Evolutionary conservation across 2,113 vertebrate genomes (phyloP).

Genomic region (Herpailurus yagouaroundi): DNA sequence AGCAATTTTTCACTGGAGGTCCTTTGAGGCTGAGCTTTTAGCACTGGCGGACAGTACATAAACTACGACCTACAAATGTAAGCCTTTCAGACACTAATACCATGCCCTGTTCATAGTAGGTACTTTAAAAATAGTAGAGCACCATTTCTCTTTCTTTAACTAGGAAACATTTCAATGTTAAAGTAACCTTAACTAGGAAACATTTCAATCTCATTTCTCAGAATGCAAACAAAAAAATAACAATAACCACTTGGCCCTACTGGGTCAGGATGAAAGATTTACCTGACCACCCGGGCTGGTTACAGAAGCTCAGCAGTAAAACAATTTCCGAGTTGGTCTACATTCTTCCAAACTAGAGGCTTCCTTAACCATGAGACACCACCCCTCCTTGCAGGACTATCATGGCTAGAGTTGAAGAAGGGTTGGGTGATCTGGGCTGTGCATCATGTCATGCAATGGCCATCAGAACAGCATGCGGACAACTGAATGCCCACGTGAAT

Average conservation of each 20-base stretch:
- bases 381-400: neutral
- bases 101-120: neutral
- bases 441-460: neutral
- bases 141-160: neutral
- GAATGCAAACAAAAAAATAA: constrained; percentile 33
- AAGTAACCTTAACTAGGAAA: neutral
- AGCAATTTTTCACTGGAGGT: neutral
- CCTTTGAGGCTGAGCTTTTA: neutral
- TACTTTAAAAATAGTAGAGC: neutral
- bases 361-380: neutral
- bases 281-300: neutral
- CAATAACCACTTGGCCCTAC: neutral
- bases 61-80: neutral
- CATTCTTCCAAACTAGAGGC: neutral
- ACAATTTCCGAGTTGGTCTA: neutral
- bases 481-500: neutral
- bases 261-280: neutral
- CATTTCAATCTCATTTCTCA: neutral
- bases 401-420: neutral
- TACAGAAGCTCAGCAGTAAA: neutral
- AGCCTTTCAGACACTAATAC: neutral
- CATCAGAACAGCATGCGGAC: neutral
- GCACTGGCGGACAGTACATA: neutral
- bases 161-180: neutral
- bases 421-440: neutral